Evolutionary conservation across 2,888 invertebrate genomes (phyloP).

Genomic region (Patella depressa): DNA sequence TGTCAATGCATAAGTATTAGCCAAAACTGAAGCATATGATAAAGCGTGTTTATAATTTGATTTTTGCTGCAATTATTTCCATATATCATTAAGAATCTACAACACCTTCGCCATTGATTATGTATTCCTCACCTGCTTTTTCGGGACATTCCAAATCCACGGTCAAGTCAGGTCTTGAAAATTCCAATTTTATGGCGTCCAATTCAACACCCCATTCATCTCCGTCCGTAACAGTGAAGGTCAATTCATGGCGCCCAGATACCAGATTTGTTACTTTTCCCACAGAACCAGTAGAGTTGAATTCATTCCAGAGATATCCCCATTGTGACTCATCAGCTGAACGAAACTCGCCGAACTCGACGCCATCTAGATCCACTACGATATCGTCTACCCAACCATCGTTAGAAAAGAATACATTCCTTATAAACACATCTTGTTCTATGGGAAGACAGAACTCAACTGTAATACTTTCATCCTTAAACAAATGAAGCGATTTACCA

Average conservation of each 20-base stretch:
- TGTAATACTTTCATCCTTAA: constrained; percentile 13
- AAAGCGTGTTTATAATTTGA: too few species aligned
- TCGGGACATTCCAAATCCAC: constrained; percentile 16
- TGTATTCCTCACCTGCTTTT: neutral
- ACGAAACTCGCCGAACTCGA: neutral
- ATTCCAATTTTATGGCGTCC: constrained; percentile 11
- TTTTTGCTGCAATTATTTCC: too few species aligned
- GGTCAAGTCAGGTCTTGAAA: constrained; percentile 1
- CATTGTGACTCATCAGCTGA: constrained; percentile 7
- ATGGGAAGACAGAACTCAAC: constrained; percentile 3
- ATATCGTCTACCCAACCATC: constrained; percentile 16
- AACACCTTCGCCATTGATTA: neutral
- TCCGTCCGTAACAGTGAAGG: constrained; percentile 10
- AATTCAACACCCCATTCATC: constrained; percentile 21
- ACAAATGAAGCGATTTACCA: neutral
- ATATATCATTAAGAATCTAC: too few species aligned
- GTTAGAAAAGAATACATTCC: constrained; percentile 19
- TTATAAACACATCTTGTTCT: constrained; percentile 8
- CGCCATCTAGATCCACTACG: constrained; percentile 15
- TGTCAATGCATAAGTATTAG: too few species aligned
- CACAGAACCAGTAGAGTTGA: constrained; percentile 12
- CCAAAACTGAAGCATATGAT: too few species aligned
- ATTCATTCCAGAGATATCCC: constrained; percentile 17
- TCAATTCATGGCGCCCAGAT: constrained; percentile 8
- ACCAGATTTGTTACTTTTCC: neutral